phyloP scores from a whole-genome alignment of 2,888 invertebrate genomes.

The Coecobrya sp. region DNA sequence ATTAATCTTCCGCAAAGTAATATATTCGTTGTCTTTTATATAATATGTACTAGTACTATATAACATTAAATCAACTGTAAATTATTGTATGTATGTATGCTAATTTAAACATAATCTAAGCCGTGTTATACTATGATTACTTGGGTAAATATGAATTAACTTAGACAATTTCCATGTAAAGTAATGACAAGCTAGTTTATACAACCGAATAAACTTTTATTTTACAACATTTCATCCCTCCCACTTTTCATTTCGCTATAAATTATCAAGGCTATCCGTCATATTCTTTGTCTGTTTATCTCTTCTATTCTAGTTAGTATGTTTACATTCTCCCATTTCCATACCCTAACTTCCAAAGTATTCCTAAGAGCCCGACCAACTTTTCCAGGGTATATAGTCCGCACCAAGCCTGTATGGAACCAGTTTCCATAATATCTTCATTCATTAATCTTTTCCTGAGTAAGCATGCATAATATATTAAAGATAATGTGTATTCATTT shows the following conservation, averaged over 20 bases:
- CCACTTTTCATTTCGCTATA: neutral
- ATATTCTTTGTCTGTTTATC: neutral
- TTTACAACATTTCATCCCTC: neutral
- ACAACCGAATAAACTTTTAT: neutral
- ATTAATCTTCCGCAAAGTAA: no score
- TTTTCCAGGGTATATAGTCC: neutral
- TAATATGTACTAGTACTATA: no score
- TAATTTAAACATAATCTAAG: no score
- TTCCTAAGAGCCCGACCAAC: neutral
- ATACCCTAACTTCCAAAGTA: neutral
- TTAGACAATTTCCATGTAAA: no score
- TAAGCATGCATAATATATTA: neutral
- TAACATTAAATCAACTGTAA: no score
- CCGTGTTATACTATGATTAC: no score
- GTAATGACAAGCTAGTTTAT: neutral
- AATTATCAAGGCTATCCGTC: conserved; percentile 3
- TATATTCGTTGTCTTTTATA: no score
- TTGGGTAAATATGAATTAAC: no score
- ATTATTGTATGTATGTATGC: no score
- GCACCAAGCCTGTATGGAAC: neutral
- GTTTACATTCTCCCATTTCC: neutral
- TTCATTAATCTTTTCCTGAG: neutral
- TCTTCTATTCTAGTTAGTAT: neutral
- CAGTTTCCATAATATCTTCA: neutral
- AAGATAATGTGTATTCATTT: no score